Base-by-base conservation (phyloP, 2,888 invertebrate species). In the Trichacis sp. region DNA sequence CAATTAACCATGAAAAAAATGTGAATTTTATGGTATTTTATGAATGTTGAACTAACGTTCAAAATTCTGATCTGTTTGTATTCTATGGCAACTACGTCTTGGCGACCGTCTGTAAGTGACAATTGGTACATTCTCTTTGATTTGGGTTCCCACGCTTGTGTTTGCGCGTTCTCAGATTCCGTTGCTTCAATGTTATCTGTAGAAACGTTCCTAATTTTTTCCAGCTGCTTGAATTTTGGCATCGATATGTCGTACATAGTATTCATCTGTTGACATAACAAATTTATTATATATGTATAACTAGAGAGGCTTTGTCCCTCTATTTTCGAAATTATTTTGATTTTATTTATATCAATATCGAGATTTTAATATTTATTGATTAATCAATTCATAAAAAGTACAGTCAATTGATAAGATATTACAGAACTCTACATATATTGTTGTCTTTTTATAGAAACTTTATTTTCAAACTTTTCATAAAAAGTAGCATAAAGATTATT, bases 91-190 rank as follows among this genome's bases (percentile, higher is more conserved):
- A 87, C 85, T 33, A 94, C 81, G 69, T 89, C 87, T 80, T 91
- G 91, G 0, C 88, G 85, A 11, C 94, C 94, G 86, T 95, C 94
- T 2, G 92, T 93, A 68, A 94, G 79, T 60, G 86, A 87, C 53
- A 94, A 77, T 77, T 91, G 88, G 64, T 93, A 84, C 88, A 93
- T 90, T 76, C 94, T 88, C 77, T 84, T 88, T 79, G 85, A 82
- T 78, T 81, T 87, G 76, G 81, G 87, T 80, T 84, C 89, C 89
- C 73, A 89, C 85, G 75, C 85, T 81, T 85, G 84, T 83, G 85
- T 74, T 83, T 87, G 70, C 85, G 86, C 19, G 87, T 78, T 79
- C 86, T 91, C 80, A 85, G 87, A 78, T 87, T 88, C 82, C 86
- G 90, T 71, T 86, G 87, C 77, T 88, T 90, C 53, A 86, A 89